Base-by-base conservation (phyloP, 2,888 invertebrate genomes). In the Endotricha flammealis region DNA sequence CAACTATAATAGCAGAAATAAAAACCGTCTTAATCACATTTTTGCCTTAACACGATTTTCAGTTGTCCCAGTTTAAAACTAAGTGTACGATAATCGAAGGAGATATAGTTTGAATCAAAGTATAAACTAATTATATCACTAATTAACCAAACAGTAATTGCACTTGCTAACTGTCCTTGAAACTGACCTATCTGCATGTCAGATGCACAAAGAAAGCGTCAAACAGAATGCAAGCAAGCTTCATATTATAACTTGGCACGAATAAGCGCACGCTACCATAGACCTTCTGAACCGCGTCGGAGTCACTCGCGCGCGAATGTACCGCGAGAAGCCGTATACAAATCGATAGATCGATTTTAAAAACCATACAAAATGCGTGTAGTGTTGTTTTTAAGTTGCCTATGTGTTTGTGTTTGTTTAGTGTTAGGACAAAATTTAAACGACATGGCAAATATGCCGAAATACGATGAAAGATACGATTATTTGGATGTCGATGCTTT, bases 401-500 rank as follows among this genome's bases (percentile, higher is more conserved):
- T 79, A 1, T 70, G 67, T 69, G 67, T 69, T 39, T 66, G 65
- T 60, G 60, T 66, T 48, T 62, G 50, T 37, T 50, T 40, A 12
- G 79, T 68, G 42, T 53, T 60, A 23, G 74, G 67, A 33, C 83
- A 85, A 50, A 70, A 80, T 38, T 39, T 65, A 2, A 74, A 68
- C 23, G 57, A 68, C 6, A 75, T 80, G 69, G 50, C 42, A 13
- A 58, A 62, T 25, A 63, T 85, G 74, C 86, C 85, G 1, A 85
- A 85, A 68, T 87, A 87, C 39, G 85, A 86, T 37, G 58, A 66
- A 27, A 88, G 91, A 57, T 93, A 92, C 64, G 92, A 92, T 59
- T 90, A 91, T 65, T 73, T 93, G 50, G 90, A 93, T 64, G 79
- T 93, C 13, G 91, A 93, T 46, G 88, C 89, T 29, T 88, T 93